These are phyloP conservation scores for Megathymus violae DNA, from an alignment of 1,140 invertebrate genomes.

Conservation along the genomic window DNA sequence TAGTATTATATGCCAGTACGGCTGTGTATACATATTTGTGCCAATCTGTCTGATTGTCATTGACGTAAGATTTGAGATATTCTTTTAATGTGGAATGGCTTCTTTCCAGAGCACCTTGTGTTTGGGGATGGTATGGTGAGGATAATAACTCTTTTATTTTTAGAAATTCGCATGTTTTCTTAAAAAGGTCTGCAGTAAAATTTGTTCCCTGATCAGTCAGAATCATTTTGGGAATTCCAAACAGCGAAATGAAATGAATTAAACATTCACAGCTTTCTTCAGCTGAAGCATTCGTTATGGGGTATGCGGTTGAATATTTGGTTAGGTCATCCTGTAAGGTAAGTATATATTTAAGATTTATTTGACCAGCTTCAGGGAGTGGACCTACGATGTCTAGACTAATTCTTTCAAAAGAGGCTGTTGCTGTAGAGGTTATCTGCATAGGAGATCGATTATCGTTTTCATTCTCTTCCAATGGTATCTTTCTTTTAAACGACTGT, in stretches of 20 bases:
- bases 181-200: constrained; percentile 30
- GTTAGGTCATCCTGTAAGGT: constrained; percentile 20
- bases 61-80: constrained; percentile 27
- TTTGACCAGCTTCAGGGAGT: constrained; percentile 25
- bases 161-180: constrained; percentile 20
- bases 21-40: constrained; percentile 23
- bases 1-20: constrained; percentile 6
- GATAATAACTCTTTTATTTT: constrained; percentile 33
- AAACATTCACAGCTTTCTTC: constrained; percentile 10
- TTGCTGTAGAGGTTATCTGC: constrained; percentile 33
- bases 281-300: not conserved
- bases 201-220: constrained; percentile 27
- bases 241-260: constrained; percentile 9
- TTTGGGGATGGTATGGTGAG: constrained; percentile 25
- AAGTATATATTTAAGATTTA: constrained; percentile 17
- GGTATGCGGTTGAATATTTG: constrained; percentile 12
- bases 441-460: constrained; percentile 22
- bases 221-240: constrained; percentile 9
- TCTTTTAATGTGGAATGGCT: constrained; percentile 29
- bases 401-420: constrained; percentile 33
- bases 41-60: constrained; percentile 20
- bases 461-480: constrained; percentile 36
- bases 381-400: constrained; percentile 37
- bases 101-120: constrained; percentile 21
- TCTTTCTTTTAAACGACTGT: constrained; percentile 24